Base-by-base conservation (phyloP, 2,113 vertebrate genomes). In the Pristiophorus japonicus region DNA sequence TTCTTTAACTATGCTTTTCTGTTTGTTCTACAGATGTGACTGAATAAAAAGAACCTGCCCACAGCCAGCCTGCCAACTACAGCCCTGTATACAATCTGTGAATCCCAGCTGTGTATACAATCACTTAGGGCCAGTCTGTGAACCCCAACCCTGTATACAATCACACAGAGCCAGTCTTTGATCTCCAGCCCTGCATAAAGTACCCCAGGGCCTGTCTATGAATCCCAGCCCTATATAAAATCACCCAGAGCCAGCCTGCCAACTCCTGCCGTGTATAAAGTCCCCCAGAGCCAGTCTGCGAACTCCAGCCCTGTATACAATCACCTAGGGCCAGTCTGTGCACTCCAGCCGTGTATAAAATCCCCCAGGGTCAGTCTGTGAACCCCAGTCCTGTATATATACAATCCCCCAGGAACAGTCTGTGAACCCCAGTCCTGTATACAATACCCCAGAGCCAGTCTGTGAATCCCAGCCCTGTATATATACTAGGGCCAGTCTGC, bases 1-100 rank as follows among this genome's bases (percentile, higher is more conserved):
- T 94, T 66, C 59, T 73, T 70, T 70, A 94, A 70, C 93, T 27
- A 6, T 94, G 93, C 55, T 7, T 92, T 65, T 92, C 65, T 94
- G 93, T 59, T 55, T 90, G 87, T 73, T 70, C 93, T 70, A 94
- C 93, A 94, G 93, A 47, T 73, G 8, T 51, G 66, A 94, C 4
- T 20, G 47, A 18, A 51, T 67, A 30, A 94, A 94, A 73, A 10
- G 34, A 94, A 94, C 65, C 45, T 27, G 30, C 66, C 38, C 30
- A 59, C 4, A 34, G 14, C 87, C 51, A n/a, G 55, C 3, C 59
- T 93, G n/a, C 8, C 14, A 93, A 42, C 59, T 93, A 3, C 55
- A 42, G 91, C 30, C 91, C 24, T 55, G 47, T 10, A 55, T 55
- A 51, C 45, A 87, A 47, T 38, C 55, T 38, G 59, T 92, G 34